Base-by-base conservation (phyloP, 2,888 invertebrate species). In the Bellardia bayeri region DNA sequence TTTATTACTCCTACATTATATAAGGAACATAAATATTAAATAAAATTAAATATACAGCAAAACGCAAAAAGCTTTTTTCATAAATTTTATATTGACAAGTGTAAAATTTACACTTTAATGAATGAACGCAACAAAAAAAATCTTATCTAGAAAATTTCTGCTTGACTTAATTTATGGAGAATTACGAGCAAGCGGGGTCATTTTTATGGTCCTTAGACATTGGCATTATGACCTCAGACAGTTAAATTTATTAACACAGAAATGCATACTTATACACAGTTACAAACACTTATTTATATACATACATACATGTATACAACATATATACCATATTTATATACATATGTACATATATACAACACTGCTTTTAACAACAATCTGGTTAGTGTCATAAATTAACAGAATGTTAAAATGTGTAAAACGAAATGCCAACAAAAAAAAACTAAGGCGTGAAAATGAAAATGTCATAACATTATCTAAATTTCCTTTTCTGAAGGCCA, bases 391-490 rank as follows among this genome's bases (percentile, higher is more conserved):
- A 91, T 91, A 92, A 92, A 92, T 92, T 91, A 91, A 89, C 63
- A 89, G 91, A 91, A 90, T 85, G 23, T 51, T 13, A 54, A 23
- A 30, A 23, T 8, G 40, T 61, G 54, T 30, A 45, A 23, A n/a
- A 7, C n/a, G 23, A 45, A 68, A 54, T 45, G 0, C 42, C 42
- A 45, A 68, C 33, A 14, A 8, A 49, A 14, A 8, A 49, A 49
- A 49, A 33, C 5, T 8, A 56, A 69, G 7, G 51, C 3, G 40
- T 33, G 76, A 76, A 82, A 75, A 75, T 61, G 69, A 83, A 63
- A 74, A 54, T 91, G 91, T 90, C 92, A 91, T 91, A 91, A 91
- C 90, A 91, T 92, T 90, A 91, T 90, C 89, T 91, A 92, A 91
- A 91, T 92, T 91, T 92, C 91, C 91, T 92, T 90, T 90, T 89